Evolutionary conservation across 2,888 invertebrate species (phyloP).

Genomic region (Pteria penguin): DNA sequence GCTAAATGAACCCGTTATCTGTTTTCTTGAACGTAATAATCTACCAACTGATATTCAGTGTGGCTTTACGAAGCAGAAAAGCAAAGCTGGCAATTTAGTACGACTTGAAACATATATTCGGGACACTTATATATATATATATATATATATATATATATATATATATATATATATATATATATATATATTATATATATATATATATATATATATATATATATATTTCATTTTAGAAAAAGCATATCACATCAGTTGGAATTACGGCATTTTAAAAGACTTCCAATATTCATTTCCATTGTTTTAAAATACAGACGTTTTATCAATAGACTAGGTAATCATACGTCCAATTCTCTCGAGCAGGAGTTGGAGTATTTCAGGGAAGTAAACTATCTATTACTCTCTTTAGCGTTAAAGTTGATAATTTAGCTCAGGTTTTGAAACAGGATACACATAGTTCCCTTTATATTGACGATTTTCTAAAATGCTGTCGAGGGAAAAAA

Average conservation of each 20-base stretch:
- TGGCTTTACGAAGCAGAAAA: too few species aligned
- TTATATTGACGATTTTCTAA: background rate
- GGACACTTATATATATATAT: constrained; percentile 33
- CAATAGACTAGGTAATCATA: background rate
- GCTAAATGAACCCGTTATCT: too few species aligned
- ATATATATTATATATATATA: too few species aligned
- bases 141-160: constrained; percentile 44
- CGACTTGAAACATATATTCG: constrained; percentile 38
- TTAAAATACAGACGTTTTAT: background rate
- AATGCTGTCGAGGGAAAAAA: background rate
- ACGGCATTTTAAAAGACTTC: constrained; percentile 42
- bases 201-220: too few species aligned
- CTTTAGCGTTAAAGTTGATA: background rate
- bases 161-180: too few species aligned
- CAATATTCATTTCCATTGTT: constrained; percentile 36
- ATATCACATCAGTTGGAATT: constrained; percentile 52
- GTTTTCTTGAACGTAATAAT: too few species aligned
- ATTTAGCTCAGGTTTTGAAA: background rate
- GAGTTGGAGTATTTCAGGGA: background rate
- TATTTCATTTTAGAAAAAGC: constrained; percentile 27
- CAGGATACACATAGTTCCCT: background rate
- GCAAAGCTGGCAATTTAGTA: too few species aligned
- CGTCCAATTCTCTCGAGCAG: background rate
- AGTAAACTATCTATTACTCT: too few species aligned
- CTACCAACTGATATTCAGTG: too few species aligned